Conservation (phyloP, 1,140 invertebrate genomes). For the Yoshiicerus persimilis region DNA sequence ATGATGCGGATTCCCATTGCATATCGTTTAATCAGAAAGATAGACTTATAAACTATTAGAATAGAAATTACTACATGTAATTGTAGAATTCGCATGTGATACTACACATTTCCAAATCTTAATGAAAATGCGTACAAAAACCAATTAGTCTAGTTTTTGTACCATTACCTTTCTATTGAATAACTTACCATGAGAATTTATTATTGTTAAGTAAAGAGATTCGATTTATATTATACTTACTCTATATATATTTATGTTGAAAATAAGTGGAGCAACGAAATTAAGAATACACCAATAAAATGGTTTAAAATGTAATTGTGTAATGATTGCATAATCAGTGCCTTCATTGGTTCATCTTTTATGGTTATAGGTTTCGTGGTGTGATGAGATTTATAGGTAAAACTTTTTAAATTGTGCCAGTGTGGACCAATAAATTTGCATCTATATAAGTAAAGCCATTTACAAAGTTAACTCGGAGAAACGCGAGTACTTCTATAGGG, state of each 20-base stretch:
- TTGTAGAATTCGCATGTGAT: background rate
- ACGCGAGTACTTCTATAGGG: too few relatives aligned
- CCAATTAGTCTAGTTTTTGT: background rate
- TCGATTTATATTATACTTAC: background rate
- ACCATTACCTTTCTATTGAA: background rate
- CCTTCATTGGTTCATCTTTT: background rate
- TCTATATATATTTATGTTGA: too few relatives aligned
- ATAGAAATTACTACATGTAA: background rate
- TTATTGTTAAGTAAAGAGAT: background rate
- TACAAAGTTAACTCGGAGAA: too few relatives aligned
- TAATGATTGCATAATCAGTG: background rate
- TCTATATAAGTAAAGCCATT: background rate
- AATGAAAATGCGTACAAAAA: background rate
- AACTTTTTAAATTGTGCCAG: background rate
- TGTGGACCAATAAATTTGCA: background rate
- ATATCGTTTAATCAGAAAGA: constrained; percentile 39
- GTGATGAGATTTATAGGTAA: background rate
- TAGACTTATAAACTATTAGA: constrained; percentile 19
- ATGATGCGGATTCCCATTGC: constrained; percentile 37
- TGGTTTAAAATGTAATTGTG: background rate
- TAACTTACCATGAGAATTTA: background rate
- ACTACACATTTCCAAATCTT: background rate
- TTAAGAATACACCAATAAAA: background rate
- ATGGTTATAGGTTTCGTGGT: background rate
- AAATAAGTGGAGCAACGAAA: background rate